Base-by-base conservation (phyloP, 1,140 invertebrate species). In the Diplogasteroides magnus region DNA sequence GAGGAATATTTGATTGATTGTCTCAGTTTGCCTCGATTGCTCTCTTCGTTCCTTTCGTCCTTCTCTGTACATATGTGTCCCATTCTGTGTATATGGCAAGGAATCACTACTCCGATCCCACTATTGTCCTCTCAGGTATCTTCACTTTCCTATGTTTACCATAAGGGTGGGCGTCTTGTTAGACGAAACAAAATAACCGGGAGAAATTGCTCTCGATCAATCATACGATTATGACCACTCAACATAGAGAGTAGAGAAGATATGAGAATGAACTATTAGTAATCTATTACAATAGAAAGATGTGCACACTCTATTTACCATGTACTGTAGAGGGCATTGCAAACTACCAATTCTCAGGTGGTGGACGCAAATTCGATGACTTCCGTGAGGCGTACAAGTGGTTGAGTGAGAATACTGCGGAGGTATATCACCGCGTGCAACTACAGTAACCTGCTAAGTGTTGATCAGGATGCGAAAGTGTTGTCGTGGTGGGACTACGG, bases 361-460 rank as follows among this genome's bases (percentile, higher is more conserved):
- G 77, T 15, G 67, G 79, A 19, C 64, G 76, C 3, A 98, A 98
- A 78, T 86, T 98, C 32, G 96, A 97, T 83, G 93, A 96, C 86
- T 98, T 98, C 84, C 87, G 96, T 72, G 96, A 99, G 85, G 96
- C 95, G 11, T 98, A 99, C 82, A 97, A 94, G 81, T 99, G 96
- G 96, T 85, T 99, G 11, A 90, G 93, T 67, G 92, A 97, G 84
- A 99, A 98, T 83, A 98, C 96, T 0, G 89, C 88, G 15, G 93
- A 91, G 77, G 91, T 98, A 84, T n/a, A n/a, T n/a, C n/a, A n/a
- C n/a, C n/a, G n/a, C n/a, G n/a, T n/a, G n/a, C n/a, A n/a, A n/a
- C n/a, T n/a, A n/a, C n/a, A n/a, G n/a, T n/a, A n/a, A n/a, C n/a
- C n/a, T n/a, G n/a, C n/a, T n/a, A n/a, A n/a, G n/a, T n/a, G n/a